These are phyloP conservation scores for Sinhomidia bicolor DNA, from an alignment of 2,888 invertebrate species.

Conservation along the genomic window DNA sequence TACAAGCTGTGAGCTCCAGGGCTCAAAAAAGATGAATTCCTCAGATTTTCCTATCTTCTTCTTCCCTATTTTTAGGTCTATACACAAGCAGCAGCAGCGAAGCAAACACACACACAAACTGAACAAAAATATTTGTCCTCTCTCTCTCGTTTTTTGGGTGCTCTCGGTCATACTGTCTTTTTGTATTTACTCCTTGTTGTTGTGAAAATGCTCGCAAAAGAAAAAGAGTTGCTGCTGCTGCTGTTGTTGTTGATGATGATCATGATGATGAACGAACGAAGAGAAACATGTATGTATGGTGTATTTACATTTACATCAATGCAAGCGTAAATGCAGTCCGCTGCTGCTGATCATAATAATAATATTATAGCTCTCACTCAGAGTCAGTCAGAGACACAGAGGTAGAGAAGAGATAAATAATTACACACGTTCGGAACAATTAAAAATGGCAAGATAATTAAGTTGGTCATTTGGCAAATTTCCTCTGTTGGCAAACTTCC, in stretches of 20 bases:
- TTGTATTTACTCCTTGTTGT: background rate
- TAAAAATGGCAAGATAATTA: too few relatives aligned
- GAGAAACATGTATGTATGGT: background rate
- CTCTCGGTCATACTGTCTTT: background rate
- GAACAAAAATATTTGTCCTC: conserved; percentile 59
- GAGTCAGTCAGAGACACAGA: too few relatives aligned
- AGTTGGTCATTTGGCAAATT: too few relatives aligned
- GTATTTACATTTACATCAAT: background rate
- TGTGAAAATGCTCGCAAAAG: background rate
- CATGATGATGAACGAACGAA: too few relatives aligned
- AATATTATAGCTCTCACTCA: too few relatives aligned
- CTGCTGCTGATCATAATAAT: too few relatives aligned
- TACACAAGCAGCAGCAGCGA: too few relatives aligned
- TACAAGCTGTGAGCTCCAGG: conserved; percentile 55
- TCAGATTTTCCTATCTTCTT: background rate
- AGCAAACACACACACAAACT: conserved; percentile 8
- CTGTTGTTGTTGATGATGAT: background rate
- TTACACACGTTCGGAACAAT: too few relatives aligned
- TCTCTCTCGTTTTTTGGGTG: background rate
- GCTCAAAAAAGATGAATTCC: conserved; percentile 32
- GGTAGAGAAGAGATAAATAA: too few relatives aligned
- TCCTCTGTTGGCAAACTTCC: too few relatives aligned
- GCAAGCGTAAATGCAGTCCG: background rate
- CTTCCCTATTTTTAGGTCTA: conserved; percentile 26
- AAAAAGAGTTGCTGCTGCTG: background rate